Conservation (phyloP, 2,113 vertebrate species). For the Carassius gibelio region DNA sequence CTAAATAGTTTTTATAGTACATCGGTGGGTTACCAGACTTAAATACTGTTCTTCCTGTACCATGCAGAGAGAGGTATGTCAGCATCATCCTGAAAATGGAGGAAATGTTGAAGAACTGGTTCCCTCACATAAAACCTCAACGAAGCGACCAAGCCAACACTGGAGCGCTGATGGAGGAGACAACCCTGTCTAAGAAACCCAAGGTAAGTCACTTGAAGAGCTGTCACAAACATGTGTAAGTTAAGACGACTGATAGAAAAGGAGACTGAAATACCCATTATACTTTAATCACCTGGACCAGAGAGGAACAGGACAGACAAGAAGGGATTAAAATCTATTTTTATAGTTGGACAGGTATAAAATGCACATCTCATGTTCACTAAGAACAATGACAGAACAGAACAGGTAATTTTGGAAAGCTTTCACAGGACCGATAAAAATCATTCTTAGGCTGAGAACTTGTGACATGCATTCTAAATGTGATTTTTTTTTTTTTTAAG, state of each 20-base stretch:
- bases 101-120: conserved; percentile 82
- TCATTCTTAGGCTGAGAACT: conserved; percentile 49
- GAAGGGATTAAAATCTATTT: conserved; percentile 70
- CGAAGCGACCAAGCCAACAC: conserved; percentile 59
- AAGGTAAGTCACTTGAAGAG: conserved; percentile 50
- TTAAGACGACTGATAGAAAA: conserved; percentile 19
- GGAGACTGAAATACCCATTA: conserved; percentile 62
- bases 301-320: conserved; percentile 49
- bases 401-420: conserved; percentile 64
- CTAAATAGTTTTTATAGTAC: neutral
- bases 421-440: conserved; percentile 55
- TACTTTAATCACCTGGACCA: conserved; percentile 63
- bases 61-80: conserved; percentile 74
- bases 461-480: too few relatives aligned
- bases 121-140: conserved; percentile 74
- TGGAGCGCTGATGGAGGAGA: conserved; percentile 60
- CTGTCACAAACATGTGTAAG: conserved; percentile 34
- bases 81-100: conserved; percentile 81
- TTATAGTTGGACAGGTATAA: conserved; percentile 57
- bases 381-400: conserved; percentile 64
- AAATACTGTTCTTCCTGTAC: conserved; percentile 20
- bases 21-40: conserved; percentile 33
- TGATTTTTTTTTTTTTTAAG: too few relatives aligned
- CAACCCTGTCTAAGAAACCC: conserved; percentile 68
- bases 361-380: conserved; percentile 61